phyloP scores from a whole-genome alignment of 1,140 invertebrate species.

The Contarinia nasturtii region DNA sequence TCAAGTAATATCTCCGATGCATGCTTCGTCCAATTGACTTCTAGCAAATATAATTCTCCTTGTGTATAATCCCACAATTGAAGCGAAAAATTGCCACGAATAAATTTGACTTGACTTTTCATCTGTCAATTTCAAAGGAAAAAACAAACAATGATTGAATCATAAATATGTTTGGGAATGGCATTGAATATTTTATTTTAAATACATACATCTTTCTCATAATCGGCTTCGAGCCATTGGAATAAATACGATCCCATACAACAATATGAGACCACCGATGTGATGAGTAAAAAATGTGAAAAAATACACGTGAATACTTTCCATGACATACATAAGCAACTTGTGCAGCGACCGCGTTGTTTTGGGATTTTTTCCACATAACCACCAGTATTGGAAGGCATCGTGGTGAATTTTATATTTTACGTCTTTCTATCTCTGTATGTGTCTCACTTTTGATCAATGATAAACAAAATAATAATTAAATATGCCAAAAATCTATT shows the following conservation, averaged over 20 bases:
- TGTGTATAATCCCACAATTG: conserved; percentile 58
- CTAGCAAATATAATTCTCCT: conserved; percentile 35
- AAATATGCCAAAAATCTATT: no score
- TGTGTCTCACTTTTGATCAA: no score
- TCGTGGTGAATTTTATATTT: no score
- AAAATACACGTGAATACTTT: conserved; percentile 70
- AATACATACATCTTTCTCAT: conserved; percentile 50
- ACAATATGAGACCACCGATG: conserved; percentile 66
- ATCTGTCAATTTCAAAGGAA: conserved; percentile 30
- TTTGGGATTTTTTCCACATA: conserved; percentile 13
- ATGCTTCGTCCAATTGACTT: conserved; percentile 49
- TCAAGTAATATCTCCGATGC: conserved; percentile 37
- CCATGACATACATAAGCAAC: conserved; percentile 40
- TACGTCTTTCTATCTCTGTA: no score
- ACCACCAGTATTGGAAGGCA: no score
- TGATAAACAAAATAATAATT: no score
- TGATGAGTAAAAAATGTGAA: conserved; percentile 71
- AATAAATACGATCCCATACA: conserved; percentile 73
- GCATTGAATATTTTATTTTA: neutral
- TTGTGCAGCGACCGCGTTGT: conserved; percentile 24
- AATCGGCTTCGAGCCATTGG: conserved; percentile 50
- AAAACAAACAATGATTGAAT: neutral
- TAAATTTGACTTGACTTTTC: conserved; percentile 51
- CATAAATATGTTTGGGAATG: neutral
- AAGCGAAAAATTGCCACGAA: conserved; percentile 54